Conservation (phyloP, 2,888 invertebrate genomes). For the Conchocele bisecta region DNA sequence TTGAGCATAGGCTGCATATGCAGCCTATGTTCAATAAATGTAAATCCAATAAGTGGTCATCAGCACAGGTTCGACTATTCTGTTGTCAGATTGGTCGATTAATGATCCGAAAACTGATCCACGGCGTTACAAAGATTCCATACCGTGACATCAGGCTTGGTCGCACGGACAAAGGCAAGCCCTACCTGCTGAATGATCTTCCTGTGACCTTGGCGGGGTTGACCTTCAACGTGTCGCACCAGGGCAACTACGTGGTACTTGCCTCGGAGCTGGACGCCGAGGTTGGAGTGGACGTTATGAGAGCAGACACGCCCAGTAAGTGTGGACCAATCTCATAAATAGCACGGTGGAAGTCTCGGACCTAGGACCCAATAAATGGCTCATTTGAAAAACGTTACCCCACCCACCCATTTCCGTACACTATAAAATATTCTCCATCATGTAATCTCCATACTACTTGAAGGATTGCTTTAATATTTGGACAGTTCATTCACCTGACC, state of each 20-base stretch:
- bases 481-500: too few species aligned
- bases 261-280: slow-evolving; percentile 83
- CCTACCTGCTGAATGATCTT: slow-evolving; percentile 70
- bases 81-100: slow-evolving; percentile 87
- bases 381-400: too few species aligned
- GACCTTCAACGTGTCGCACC: slow-evolving; percentile 96
- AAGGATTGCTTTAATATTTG: too few species aligned
- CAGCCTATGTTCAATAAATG: too few species aligned
- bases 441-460: too few species aligned
- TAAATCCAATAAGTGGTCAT: too few species aligned
- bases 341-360: too few species aligned
- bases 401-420: too few species aligned
- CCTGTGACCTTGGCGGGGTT: slow-evolving; percentile 68
- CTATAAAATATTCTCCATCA: too few species aligned
- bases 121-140: slow-evolving; percentile 85
- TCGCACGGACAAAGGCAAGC: slow-evolving; percentile 83
- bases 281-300: slow-evolving; percentile 92
- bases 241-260: slow-evolving; percentile 92
- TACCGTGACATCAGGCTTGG: slow-evolving; percentile 86
- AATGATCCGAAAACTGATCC: slow-evolving; percentile 92
- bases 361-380: too few species aligned
- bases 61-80: background rate
- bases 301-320: slow-evolving; percentile 86
- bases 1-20: too few species aligned
- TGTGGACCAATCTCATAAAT: too few species aligned